These are phyloP conservation scores for Cervus canadensis DNA, from an alignment of 2,113 vertebrate genomes.

Conservation along the genomic window DNA sequence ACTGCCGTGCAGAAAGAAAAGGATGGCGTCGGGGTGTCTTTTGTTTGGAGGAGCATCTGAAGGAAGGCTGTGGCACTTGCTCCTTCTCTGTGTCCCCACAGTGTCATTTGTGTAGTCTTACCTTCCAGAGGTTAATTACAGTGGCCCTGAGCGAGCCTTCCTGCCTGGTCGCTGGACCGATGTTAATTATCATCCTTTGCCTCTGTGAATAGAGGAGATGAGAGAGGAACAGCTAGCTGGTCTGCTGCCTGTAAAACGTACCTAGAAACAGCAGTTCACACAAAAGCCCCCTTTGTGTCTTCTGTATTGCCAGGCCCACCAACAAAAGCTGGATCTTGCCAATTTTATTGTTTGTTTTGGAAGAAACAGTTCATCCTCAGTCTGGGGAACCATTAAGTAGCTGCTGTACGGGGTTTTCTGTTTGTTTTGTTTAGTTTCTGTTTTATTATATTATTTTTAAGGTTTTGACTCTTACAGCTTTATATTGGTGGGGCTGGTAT, in stretches of 20 bases:
- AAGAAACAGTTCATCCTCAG: conserved; percentile 50
- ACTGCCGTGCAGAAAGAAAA: conserved; percentile 46
- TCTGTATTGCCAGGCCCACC: conserved; percentile 63
- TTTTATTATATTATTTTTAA: conserved; percentile 44
- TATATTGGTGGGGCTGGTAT: conserved; percentile 14
- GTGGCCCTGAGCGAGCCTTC: conserved; percentile 53
- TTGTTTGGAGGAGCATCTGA: conserved; percentile 43
- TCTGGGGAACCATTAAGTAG: conserved; percentile 58
- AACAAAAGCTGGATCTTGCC: conserved; percentile 61
- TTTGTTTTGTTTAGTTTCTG: conserved; percentile 37
- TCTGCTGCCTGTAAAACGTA: conserved; percentile 45
- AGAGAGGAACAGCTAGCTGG: conserved; percentile 45
- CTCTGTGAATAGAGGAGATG: conserved; percentile 55
- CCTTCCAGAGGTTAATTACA: conserved; percentile 80
- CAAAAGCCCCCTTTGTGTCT: conserved; percentile 67
- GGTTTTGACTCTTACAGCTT: conserved; percentile 44
- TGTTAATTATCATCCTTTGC: conserved; percentile 77
- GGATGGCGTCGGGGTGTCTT: not conserved
- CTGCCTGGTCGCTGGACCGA: conserved; percentile 61
- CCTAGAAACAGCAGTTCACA: conserved; percentile 59
- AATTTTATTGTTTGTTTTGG: conserved; percentile 71
- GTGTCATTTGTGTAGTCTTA: conserved; percentile 48
- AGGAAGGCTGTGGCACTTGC: conserved; percentile 44
- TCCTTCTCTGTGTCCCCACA: conserved; percentile 43
- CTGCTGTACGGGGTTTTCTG: conserved; percentile 29